Conservation (phyloP, 2,113 vertebrate genomes). For the Empidonax alnorum region DNA sequence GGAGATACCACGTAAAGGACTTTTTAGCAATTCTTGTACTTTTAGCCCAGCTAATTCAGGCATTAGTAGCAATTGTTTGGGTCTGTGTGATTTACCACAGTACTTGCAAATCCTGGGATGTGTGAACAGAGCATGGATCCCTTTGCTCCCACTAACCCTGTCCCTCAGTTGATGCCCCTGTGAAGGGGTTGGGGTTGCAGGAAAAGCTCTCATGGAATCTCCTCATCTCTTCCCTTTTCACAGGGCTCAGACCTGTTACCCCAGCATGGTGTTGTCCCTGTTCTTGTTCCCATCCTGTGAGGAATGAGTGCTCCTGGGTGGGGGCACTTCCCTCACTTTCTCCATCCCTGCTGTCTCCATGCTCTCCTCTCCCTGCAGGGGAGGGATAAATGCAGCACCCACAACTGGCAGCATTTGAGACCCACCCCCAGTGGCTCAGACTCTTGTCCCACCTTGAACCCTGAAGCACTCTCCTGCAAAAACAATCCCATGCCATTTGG, state of each 20-base stretch:
- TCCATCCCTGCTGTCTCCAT: background rate
- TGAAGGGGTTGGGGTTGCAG: background rate
- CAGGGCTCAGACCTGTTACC: background rate
- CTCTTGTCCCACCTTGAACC: too few relatives aligned
- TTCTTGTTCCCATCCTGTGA: background rate
- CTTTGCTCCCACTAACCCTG: rapidly evolving
- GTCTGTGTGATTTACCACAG: background rate
- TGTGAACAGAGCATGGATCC: background rate
- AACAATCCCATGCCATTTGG: background rate
- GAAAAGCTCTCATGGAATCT: rapidly evolving
- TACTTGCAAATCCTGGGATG: background rate
- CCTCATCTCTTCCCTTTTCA: background rate
- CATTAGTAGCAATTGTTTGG: background rate
- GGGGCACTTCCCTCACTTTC: background rate
- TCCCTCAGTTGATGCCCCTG: rapidly evolving
- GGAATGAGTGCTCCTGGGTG: background rate
- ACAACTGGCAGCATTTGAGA: background rate
- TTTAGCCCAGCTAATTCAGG: background rate
- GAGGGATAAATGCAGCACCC: background rate
- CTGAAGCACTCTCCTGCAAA: background rate
- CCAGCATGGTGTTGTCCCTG: background rate
- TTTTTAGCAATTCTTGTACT: background rate
- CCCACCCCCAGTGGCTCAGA: background rate
- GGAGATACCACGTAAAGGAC: background rate
- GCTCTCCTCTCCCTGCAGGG: too few relatives aligned